Percentiles rank a stretch among this genome's conserved stretches.
phyloP scores from a whole-genome alignment of 2,797 vertebrate species.

The Xyrichtys novacula region DNA sequence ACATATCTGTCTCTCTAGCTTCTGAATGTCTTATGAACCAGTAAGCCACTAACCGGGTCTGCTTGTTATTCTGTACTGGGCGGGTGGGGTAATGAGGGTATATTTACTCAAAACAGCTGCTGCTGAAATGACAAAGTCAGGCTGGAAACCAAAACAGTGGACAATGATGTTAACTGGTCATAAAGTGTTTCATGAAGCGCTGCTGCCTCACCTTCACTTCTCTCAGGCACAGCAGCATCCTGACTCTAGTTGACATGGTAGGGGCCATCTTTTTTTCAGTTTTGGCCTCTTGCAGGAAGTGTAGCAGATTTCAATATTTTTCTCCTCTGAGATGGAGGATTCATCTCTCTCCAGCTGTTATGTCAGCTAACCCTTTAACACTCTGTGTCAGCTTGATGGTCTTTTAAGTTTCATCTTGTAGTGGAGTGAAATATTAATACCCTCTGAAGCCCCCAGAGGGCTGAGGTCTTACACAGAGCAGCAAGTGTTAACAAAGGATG shows the following conservation, averaged over 20 bases:
- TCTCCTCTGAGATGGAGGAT: slow-evolving; percentile 26
- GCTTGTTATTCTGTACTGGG: not conserved
- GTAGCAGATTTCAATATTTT: slow-evolving; percentile 31
- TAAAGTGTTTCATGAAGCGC: not conserved
- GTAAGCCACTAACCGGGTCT: not conserved
- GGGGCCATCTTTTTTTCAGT: not conserved
- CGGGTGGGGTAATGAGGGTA: not conserved
- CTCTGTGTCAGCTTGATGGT: slow-evolving; percentile 34
- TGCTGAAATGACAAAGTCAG: not conserved
- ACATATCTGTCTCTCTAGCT: not conserved
- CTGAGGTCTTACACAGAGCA: slow-evolving; percentile 34
- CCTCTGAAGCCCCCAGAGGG: slow-evolving; percentile 23
- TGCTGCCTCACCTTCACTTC: not conserved
- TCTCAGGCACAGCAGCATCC: not conserved
- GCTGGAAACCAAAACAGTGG: not conserved
- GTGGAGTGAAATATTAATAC: slow-evolving; percentile 61
- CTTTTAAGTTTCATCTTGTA: slow-evolving; percentile 48
- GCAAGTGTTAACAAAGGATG: slow-evolving; percentile 60
- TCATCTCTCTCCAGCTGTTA: slow-evolving; percentile 35
- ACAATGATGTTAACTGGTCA: not conserved
- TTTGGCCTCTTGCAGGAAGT: slow-evolving; percentile 12
- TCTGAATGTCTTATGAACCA: not conserved
- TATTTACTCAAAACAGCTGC: not conserved
- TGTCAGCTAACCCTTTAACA: slow-evolving; percentile 55
- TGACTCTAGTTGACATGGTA: not conserved